Evolutionary conservation across 2,888 invertebrate species (phyloP), one percentile per base, ranked within the genome.

Genomic region (Carabus problematicus): DNA sequence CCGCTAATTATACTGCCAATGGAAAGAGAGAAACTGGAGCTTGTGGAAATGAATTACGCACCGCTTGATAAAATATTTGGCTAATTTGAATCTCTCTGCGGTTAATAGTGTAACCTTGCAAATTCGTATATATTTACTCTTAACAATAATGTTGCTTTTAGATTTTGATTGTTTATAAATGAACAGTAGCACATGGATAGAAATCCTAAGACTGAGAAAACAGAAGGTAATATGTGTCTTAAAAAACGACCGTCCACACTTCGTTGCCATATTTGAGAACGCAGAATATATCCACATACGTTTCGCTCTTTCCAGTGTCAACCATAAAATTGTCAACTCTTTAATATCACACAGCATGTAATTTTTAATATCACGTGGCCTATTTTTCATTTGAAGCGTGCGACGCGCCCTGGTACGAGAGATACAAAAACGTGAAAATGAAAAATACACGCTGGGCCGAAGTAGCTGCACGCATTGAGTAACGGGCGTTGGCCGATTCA

Each of bases 331-430:
- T 67, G 66, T 67, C 66, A 67, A 59, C 58, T 59, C 40, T 67
- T 67, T 67, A 67, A 67, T 67, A 67, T 67, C 49, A 41, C 47
- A 67, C 52, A 19, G 47, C 61, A 59, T 64, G 69, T 72, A 72
- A 70, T 72, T 72, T 72, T 72, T 70, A 67, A 70, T 70, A 70
- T 62, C 68, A 56, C 62, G 52, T 56, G 42, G 64, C 47, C 58
- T 67, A 60, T 64, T 70, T 70, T 70, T 71, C 68, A 71, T 70
- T 71, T 69, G 69, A 49, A 49, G 45, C 39, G 61, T 45, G 8
- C 45, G 39, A 6, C 29, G 6, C 6, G 29, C 3, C 29, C 2
- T 29, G 29, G 29, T 6, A 29, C 29, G 29, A 6, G 29, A 62
- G 61, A 62, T 62, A 62, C 61, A 62, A 62, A n/a, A 61, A 62